Conservation (phyloP, 2,113 vertebrate genomes). For the Corvus cornix region DNA sequence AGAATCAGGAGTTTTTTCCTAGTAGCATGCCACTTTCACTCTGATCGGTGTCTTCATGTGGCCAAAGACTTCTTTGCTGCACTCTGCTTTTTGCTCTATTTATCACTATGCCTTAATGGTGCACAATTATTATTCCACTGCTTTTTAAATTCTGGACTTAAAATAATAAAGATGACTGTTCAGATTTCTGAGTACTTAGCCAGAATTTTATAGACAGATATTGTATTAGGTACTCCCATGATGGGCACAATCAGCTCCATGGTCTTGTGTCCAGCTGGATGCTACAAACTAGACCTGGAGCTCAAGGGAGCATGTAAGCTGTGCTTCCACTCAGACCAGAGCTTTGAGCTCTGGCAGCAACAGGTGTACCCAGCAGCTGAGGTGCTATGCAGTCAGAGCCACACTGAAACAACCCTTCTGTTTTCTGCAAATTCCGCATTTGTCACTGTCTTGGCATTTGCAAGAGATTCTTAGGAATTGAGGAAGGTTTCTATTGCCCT, state of each 20-base stretch:
- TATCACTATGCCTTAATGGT: not conserved
- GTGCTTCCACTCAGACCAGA: not conserved
- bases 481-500: not conserved
- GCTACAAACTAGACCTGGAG: not conserved
- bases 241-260: not conserved
- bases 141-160: not conserved
- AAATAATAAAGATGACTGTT: not conserved
- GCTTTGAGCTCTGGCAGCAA: not conserved
- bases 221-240: not conserved
- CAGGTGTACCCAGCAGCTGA: not conserved
- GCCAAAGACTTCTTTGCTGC: not conserved
- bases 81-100: not conserved
- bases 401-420: not conserved
- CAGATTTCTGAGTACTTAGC: not conserved
- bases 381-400: not conserved
- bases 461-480: not conserved
- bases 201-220: not conserved
- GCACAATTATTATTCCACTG: not conserved
- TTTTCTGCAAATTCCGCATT: not conserved
- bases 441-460: not conserved
- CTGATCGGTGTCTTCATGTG: not conserved
- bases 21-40: not conserved
- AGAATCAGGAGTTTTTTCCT: not conserved
- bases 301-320: not conserved
- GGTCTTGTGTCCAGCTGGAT: not conserved